Evolutionary conservation across 2,888 invertebrate genomes (phyloP).

Genomic region (Apomyelois bistriatella): DNA sequence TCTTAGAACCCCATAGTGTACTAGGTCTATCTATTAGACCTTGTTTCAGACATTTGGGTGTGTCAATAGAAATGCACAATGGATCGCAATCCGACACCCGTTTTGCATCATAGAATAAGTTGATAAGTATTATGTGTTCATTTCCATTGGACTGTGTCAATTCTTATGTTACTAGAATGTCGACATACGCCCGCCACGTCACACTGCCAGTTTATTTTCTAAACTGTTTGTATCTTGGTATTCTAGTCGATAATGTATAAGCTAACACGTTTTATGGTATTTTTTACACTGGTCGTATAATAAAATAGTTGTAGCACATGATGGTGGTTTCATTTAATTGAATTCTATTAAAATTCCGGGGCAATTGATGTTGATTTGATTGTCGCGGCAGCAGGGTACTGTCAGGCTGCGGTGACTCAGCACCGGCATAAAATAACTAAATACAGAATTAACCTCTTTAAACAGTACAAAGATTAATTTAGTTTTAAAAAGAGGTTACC

Average conservation of each 20-base stretch:
- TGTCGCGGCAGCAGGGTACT: slow-evolving; percentile 39
- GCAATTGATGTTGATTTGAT: slow-evolving; percentile 55
- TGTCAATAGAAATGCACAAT: slow-evolving; percentile 34
- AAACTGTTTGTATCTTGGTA: slow-evolving; percentile 41
- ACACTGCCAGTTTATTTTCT: slow-evolving; percentile 62
- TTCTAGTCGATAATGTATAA: slow-evolving; percentile 36
- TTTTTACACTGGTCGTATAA: slow-evolving; percentile 67
- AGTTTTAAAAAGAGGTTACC: no score
- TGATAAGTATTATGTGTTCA: slow-evolving; percentile 51
- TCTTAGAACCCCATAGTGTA: slow-evolving; percentile 56
- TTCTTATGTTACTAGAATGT: slow-evolving; percentile 83
- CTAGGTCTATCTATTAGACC: slow-evolving; percentile 72
- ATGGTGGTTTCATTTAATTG: slow-evolving; percentile 73
- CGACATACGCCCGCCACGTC: slow-evolving; percentile 78
- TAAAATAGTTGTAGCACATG: slow-evolving; percentile 72
- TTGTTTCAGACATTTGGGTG: slow-evolving; percentile 66
- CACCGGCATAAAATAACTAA: slow-evolving; percentile 26
- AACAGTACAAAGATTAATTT: no score
- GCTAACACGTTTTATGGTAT: slow-evolving; percentile 63
- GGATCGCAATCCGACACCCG: slow-evolving; percentile 52
- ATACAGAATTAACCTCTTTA: not conserved
- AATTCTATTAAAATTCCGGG: slow-evolving; percentile 69
- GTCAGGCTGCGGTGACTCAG: slow-evolving; percentile 43
- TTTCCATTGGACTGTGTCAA: slow-evolving; percentile 82
- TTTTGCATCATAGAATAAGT: slow-evolving; percentile 56